These are phyloP conservation scores for Salvelinus sp. DNA, from an alignment of 2,113 vertebrate species.

Conservation along the genomic window DNA sequence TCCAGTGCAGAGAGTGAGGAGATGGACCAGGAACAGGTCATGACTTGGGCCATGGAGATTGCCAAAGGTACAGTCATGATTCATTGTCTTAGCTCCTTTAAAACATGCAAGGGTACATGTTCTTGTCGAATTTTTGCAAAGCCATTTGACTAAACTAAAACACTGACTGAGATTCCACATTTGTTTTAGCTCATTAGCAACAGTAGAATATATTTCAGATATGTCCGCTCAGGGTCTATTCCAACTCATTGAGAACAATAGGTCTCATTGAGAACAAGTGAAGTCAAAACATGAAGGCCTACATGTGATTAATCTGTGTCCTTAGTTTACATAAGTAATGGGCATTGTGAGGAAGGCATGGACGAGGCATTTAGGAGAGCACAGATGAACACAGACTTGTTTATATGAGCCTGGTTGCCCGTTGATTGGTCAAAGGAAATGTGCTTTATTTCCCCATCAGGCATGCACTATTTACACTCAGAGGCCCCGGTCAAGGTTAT, in stretches of 20 bases:
- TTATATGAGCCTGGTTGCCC: neutral
- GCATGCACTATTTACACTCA: slow-evolving; percentile 97
- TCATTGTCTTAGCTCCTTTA: neutral
- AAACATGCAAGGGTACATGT: neutral
- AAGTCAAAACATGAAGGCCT: neutral
- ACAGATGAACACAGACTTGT: neutral
- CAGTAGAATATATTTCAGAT: neutral
- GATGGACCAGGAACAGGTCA: slow-evolving; percentile 96
- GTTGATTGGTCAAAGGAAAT: neutral
- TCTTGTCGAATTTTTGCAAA: neutral
- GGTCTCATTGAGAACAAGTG: neutral
- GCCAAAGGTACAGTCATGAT: slow-evolving; percentile 84
- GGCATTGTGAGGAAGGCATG: neutral
- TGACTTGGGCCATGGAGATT: slow-evolving; percentile 96
- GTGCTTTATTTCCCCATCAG: slow-evolving; percentile 65
- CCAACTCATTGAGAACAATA: neutral
- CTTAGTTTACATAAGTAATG: neutral
- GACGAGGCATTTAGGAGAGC: neutral
- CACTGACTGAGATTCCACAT: neutral
- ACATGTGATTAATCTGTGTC: neutral
- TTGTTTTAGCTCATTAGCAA: slow-evolving; percentile 6
- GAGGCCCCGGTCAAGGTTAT: slow-evolving; percentile 97
- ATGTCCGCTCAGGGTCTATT: neutral
- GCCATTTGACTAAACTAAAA: neutral
- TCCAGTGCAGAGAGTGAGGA: slow-evolving; percentile 92